Percentiles rank a stretch among this genome's conserved stretches.
These are phyloP conservation scores for Ctenomys sociabilis DNA, from an alignment of 2,113 vertebrate genomes.

Conservation along the genomic window DNA sequence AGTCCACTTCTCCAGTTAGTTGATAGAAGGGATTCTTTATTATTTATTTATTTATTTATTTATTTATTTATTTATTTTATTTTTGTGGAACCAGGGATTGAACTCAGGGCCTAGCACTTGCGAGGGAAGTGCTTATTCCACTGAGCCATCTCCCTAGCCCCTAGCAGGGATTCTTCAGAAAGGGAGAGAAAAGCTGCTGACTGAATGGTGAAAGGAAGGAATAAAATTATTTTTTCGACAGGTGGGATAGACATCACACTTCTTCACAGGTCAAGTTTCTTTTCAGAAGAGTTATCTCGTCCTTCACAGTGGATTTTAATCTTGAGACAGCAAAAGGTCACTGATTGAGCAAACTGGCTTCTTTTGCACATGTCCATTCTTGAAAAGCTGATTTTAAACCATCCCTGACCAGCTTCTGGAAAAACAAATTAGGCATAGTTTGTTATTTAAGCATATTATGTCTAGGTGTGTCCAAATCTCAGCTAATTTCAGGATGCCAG, in stretches of 20 bases:
- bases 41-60: too few relatives aligned
- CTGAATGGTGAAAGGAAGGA: background rate
- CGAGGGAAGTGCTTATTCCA: too few relatives aligned
- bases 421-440: background rate
- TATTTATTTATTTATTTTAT: too few relatives aligned
- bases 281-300: background rate
- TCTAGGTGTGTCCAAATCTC: background rate
- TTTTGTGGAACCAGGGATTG: too few relatives aligned
- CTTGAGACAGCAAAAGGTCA: background rate
- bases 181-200: background rate
- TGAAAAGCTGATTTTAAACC: background rate
- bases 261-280: background rate
- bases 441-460: background rate
- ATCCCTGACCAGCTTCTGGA: background rate
- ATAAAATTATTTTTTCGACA: background rate
- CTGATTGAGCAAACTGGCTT: background rate
- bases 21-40: background rate
- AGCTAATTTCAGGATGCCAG: background rate
- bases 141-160: too few relatives aligned
- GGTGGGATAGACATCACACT: background rate
- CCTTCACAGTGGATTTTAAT: background rate
- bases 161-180: too few relatives aligned
- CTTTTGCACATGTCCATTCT: background rate
- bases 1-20: background rate
- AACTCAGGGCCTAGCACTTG: too few relatives aligned